phyloP scores from a whole-genome alignment of 2,888 invertebrate species.

The Rutpela maculata region DNA sequence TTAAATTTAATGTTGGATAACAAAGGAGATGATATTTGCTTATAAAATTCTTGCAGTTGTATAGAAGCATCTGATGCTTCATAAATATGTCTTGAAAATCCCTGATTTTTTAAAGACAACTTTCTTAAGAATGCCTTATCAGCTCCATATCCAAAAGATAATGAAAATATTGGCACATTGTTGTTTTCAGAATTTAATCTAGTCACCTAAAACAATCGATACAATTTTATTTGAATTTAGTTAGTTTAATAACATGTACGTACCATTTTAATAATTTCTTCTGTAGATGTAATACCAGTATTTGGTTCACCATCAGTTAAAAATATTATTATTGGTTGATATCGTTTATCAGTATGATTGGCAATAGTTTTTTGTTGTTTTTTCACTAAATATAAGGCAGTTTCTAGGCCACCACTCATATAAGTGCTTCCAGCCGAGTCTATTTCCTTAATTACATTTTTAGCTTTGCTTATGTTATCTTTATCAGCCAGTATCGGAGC shows the following conservation, averaged over 20 bases:
- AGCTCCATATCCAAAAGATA: slow-evolving; percentile 82
- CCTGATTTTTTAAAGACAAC: slow-evolving; percentile 79
- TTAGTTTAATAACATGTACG: slow-evolving; percentile 43
- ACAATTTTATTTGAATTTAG: slow-evolving; percentile 23
- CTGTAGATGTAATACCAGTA: slow-evolving; percentile 76
- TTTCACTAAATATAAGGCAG: slow-evolving; percentile 18
- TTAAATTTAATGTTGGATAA: slow-evolving; percentile 80
- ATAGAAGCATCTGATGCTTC: slow-evolving; percentile 80
- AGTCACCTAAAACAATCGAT: slow-evolving; percentile 61
- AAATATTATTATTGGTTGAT: slow-evolving; percentile 80
- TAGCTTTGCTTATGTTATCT: slow-evolving; percentile 10
- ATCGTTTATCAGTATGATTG: slow-evolving; percentile 57
- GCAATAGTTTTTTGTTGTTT: slow-evolving; percentile 50
- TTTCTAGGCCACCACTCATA: slow-evolving; percentile 17
- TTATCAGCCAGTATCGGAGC: background rate
- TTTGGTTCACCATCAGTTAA: slow-evolving; percentile 82
- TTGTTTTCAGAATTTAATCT: slow-evolving; percentile 48
- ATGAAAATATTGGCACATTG: slow-evolving; percentile 76
- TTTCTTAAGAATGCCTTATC: slow-evolving; percentile 80
- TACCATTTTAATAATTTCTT: slow-evolving; percentile 75
- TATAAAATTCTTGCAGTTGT: slow-evolving; percentile 80
- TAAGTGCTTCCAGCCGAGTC: background rate
- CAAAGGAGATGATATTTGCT: slow-evolving; percentile 78
- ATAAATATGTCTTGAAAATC: slow-evolving; percentile 82
- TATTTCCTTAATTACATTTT: background rate